Conservation (phyloP, 2,888 invertebrate species). For the Campoplex nolae region DNA sequence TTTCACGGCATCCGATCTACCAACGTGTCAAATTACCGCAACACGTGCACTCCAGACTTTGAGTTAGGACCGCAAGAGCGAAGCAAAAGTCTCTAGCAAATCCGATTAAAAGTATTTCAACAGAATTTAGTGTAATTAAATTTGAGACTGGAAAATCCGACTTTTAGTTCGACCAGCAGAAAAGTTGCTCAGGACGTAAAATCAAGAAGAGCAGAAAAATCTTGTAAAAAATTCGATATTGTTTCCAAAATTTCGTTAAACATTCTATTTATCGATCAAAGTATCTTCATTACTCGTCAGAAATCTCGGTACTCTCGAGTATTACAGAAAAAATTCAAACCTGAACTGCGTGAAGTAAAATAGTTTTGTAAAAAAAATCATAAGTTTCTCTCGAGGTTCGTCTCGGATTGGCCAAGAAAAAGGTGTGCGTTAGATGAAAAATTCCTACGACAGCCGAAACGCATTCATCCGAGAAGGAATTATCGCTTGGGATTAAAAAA, state of each 20-base stretch:
- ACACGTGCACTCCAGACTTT: no score
- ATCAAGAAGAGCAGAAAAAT: background rate
- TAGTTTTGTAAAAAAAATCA: constrained; percentile 75
- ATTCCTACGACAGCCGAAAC: constrained; percentile 77
- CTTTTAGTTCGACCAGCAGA: no score
- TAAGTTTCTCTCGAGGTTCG: constrained; percentile 75
- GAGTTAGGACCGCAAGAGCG: no score
- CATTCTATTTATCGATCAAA: background rate
- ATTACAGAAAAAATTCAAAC: constrained; percentile 70
- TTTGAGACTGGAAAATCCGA: no score
- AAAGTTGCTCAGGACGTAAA: background rate
- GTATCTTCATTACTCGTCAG: background rate
- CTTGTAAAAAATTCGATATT: background rate
- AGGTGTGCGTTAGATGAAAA: constrained; percentile 75
- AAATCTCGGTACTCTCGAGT: background rate
- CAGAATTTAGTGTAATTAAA: no score
- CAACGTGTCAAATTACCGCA: no score
- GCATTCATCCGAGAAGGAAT: constrained; percentile 74
- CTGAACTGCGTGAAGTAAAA: constrained; percentile 75
- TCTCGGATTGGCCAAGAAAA: constrained; percentile 76
- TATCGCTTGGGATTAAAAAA: constrained; percentile 69
- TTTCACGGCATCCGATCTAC: no score
- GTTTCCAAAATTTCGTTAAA: background rate
- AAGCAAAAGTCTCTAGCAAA: no score
- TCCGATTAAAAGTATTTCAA: no score